Percentiles rank a stretch among this genome's conserved stretches.
Conservation (phyloP, 1,140 invertebrate species). For the Teleogryllus occipitalis region DNA sequence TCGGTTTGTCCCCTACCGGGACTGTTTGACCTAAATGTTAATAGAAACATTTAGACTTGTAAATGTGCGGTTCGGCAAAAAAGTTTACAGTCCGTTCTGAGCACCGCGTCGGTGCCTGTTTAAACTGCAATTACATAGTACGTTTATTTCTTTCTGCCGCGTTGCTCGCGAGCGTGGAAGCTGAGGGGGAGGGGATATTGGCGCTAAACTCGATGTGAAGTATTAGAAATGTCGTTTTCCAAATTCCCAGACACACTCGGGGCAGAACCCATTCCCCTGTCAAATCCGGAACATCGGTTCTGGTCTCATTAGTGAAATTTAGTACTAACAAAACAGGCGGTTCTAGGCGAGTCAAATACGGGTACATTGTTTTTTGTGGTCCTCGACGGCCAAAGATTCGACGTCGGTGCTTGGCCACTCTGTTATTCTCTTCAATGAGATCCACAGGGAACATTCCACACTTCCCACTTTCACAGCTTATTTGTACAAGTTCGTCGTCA, state of each 20-base stretch:
- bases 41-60: slow-evolving; percentile 5
- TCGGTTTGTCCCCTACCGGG: neutral
- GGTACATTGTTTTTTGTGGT: too few species aligned
- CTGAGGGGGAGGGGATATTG: neutral
- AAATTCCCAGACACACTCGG: neutral
- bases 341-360: too few species aligned
- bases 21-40: neutral
- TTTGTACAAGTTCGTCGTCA: too few species aligned
- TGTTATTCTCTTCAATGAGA: too few species aligned
- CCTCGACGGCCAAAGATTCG: too few species aligned
- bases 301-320: too few species aligned
- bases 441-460: too few species aligned
- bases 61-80: slow-evolving; percentile 3
- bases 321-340: too few species aligned
- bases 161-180: neutral
- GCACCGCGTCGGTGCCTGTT: neutral
- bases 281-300: too few species aligned
- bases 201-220: neutral
- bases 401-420: too few species aligned
- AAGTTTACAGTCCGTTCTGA: neutral
- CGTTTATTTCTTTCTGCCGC: neutral
- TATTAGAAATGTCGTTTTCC: neutral
- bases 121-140: neutral
- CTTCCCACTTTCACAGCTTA: too few species aligned
- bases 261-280: too few species aligned